Evolutionary conservation across 2,797 vertebrate species (phyloP), one percentile per base, ranked within the genome.

Genomic region (Myripristis murdjan): DNA sequence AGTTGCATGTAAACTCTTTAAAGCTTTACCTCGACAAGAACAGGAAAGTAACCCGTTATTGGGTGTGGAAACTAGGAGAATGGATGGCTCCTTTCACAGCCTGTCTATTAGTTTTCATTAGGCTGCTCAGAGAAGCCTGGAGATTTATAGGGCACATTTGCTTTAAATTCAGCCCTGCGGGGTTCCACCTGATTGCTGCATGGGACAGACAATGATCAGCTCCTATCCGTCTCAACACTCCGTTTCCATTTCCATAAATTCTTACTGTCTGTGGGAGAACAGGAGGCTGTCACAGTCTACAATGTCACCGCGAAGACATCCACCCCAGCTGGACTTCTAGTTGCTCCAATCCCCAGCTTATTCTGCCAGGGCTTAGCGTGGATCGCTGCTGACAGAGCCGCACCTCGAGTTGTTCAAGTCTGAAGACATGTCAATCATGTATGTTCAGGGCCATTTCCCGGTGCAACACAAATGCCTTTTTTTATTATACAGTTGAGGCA

Each of bases 91-190:
- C 82, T 83, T 87, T 88, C 90, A 91, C 87, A 64, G 84, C 75
- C 85, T 86, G 87, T 91, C 92, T 91, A 93, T 95, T 95, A 91
- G 93, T 93, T 94, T 94, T 93, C 94, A 94, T 94, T 93, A 95
- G 91, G 88, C 69, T 8, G 85, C 75, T 71, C 82, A 75, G 76
- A 69, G 82, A 91, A 90, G 87, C 79, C 86, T 77, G 72, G 81
- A 93, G 94, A 94, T 95, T 93, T 93, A 95, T 95, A 78, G 91
- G 79, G 76, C 82, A 88, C 90, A 90, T 94, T 95, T 93, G 88
- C 85, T 92, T 94, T 90, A 89, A 91, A 90, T 90, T 93, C 92
- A 83, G 80, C 89, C 92, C 91, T 85, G 82, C 85, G 86, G 92
- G 92, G 84, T 91, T 93, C 82, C 74, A 86, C 84, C 87, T 91